A percentile compares a stretch with the other conserved stretches of the same genome.
These are phyloP conservation scores for Corticium candelabrum DNA, from an alignment of 37 sponge, comb jelly and placozoan genomes.

Conservation along the genomic window DNA sequence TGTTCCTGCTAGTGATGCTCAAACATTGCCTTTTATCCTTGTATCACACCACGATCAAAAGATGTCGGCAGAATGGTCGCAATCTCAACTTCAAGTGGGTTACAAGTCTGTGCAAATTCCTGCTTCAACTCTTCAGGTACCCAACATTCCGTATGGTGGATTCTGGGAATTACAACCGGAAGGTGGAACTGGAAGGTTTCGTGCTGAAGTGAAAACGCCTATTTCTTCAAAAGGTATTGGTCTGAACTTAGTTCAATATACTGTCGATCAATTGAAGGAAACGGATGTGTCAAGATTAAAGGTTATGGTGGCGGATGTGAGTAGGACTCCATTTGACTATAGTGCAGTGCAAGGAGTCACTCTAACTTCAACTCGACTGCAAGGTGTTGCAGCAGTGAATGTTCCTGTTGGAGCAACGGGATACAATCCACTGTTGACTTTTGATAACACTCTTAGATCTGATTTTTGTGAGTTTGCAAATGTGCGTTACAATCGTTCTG, in stretches of 20 bases:
- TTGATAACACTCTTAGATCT: neutral
- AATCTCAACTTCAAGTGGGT: neutral
- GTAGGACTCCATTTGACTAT: neutral
- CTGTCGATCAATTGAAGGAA: neutral
- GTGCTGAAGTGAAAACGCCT: neutral
- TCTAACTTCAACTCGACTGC: neutral
- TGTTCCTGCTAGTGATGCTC: constrained; percentile 6
- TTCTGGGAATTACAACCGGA: neutral
- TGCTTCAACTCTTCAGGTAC: neutral
- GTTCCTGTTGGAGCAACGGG: neutral
- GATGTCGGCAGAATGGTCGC: neutral
- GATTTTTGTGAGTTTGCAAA: neutral
- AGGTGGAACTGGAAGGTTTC: neutral
- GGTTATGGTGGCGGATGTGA: neutral
- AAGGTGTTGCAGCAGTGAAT: neutral
- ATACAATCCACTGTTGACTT: neutral
- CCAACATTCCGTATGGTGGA: neutral
- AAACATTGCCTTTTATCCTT: neutral
- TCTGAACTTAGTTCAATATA: neutral
- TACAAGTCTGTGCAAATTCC: neutral
- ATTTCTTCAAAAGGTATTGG: neutral
- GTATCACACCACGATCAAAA: neutral
- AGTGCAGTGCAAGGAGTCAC: neutral
- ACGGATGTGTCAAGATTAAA: neutral
- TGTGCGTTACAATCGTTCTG: neutral